Percentiles rank a stretch among this genome's conserved stretches.
Evolutionary conservation across 2,113 vertebrate genomes (phyloP).

Genomic region (Anoplopoma fimbria): DNA sequence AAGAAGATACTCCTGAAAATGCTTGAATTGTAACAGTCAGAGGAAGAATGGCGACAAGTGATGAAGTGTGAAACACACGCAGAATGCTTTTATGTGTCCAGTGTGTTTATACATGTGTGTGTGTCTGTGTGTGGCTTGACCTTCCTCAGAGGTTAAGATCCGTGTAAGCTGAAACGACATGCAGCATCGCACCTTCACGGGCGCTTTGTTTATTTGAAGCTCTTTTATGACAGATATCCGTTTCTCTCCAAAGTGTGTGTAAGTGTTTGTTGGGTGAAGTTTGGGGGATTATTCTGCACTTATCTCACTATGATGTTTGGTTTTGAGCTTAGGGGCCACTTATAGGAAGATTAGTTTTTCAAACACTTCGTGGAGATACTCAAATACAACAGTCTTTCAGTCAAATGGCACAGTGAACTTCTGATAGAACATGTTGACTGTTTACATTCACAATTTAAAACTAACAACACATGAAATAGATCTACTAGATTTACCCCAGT

Average conservation of each 20-base stretch:
- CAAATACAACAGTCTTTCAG: not conserved
- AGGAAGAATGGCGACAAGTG: slow-evolving; percentile 9
- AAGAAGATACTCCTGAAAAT: slow-evolving; percentile 39
- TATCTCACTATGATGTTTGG: slow-evolving; percentile 37
- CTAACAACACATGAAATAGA: not conserved
- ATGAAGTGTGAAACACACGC: slow-evolving; percentile 53
- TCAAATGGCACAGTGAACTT: not conserved
- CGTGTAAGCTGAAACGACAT: slow-evolving; percentile 44
- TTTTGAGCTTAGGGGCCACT: slow-evolving; percentile 31
- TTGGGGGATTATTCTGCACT: slow-evolving; percentile 29
- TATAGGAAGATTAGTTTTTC: slow-evolving; percentile 39
- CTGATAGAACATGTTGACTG: not conserved
- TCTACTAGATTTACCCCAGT: not conserved
- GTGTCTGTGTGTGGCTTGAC: slow-evolving; percentile 46
- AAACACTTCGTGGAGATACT: slow-evolving; percentile 32
- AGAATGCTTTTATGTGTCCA: slow-evolving; percentile 30
- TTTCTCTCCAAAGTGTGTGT: slow-evolving; percentile 39
- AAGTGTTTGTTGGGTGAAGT: slow-evolving; percentile 23
- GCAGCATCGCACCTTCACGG: slow-evolving; percentile 54
- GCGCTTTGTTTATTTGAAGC: slow-evolving; percentile 36
- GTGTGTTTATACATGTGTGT: slow-evolving; percentile 35
- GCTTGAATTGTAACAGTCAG: slow-evolving; percentile 21
- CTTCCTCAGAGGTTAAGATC: slow-evolving; percentile 51
- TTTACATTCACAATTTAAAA: not conserved
- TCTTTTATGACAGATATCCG: slow-evolving; percentile 30